A percentile compares a stretch with the other conserved stretches of the same genome.
Conservation (phyloP, 2,797 vertebrate genomes). For the Fistularia tabacaria region DNA sequence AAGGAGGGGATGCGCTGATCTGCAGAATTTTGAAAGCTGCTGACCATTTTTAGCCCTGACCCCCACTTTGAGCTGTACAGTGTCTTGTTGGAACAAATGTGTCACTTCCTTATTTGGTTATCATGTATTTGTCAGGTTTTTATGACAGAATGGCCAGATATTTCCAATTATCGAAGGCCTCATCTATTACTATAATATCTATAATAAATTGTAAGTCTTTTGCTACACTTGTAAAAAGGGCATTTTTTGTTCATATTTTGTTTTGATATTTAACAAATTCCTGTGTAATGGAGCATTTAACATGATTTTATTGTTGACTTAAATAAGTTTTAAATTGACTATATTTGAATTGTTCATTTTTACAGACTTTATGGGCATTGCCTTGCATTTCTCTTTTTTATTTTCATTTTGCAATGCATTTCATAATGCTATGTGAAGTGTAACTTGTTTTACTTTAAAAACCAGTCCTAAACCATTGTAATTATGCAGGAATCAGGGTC, state of each 20-base stretch:
- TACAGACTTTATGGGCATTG: constrained; percentile 64
- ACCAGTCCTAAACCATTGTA: constrained; percentile 59
- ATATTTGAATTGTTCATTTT: constrained; percentile 40
- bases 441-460: constrained; percentile 57
- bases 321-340: constrained; percentile 21
- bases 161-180: constrained; percentile 61
- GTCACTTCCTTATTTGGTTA: constrained; percentile 54
- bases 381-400: constrained; percentile 13
- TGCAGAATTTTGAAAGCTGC: constrained; percentile 46
- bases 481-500: constrained; percentile 73
- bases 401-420: constrained; percentile 36
- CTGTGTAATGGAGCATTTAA: constrained; percentile 72
- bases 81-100: constrained; percentile 64
- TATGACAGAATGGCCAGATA: constrained; percentile 57
- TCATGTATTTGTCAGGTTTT: constrained; percentile 62
- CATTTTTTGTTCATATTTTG: constrained; percentile 64
- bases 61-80: constrained; percentile 55
- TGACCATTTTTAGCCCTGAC: constrained; percentile 31
- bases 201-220: constrained; percentile 67
- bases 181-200: constrained; percentile 62
- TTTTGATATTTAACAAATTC: constrained; percentile 78
- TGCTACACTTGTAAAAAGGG: constrained; percentile 72
- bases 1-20: constrained; percentile 12
- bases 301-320: constrained; percentile 37
- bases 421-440: constrained; percentile 44